Base-by-base conservation (phyloP, 2,888 invertebrate genomes). In the Orchesella flavescens region DNA sequence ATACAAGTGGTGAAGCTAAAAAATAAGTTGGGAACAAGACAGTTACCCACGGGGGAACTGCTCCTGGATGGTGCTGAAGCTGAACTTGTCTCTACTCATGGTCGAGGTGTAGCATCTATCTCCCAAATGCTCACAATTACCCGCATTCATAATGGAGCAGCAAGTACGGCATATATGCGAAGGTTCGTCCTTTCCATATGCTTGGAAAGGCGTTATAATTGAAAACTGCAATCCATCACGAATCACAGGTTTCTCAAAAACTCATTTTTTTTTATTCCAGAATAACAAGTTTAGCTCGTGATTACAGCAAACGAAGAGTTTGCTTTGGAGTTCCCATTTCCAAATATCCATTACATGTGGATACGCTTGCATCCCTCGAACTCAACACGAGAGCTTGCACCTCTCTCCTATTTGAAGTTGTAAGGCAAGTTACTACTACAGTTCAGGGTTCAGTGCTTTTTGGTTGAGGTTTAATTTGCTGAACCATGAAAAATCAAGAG, bases 11-110 rank as follows among this genome's bases (percentile, higher is more conserved):
- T 91, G 76, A 90, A 90, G 79, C 89, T 92, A 86, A 92, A 92
- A 89, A 91, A 92, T 87, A 92, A 92, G 88, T 89, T 92, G 63
- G 92, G 92, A 19, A 93, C 92, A 1, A 89, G 91, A 66, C 92
- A 92, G 86, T 88, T 92, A 59, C 92, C 92, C 3, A 92, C 92
- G 0, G 92, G 92, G 5, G 92, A 93, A 87, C 89, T 93, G 7
- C 89, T 92, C 9, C 89, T 93, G n/a, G 91, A 92, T 89, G 92
- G 92, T 5, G 88, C 90, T 7, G 86, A 87, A 5, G 92, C 92
- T 7, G 88, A 88, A 53, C 86, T 91, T 90, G 89, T 91, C 12
- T 91, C 91, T 2, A 90, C 89, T 9, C 89, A 89, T 74, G 92
- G 92, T 1, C 88, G 91, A 46, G 92, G 92, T 10, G 91, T 92